Conservation (phyloP, 2,113 vertebrate genomes). For the Rhinolophus sinicus region DNA sequence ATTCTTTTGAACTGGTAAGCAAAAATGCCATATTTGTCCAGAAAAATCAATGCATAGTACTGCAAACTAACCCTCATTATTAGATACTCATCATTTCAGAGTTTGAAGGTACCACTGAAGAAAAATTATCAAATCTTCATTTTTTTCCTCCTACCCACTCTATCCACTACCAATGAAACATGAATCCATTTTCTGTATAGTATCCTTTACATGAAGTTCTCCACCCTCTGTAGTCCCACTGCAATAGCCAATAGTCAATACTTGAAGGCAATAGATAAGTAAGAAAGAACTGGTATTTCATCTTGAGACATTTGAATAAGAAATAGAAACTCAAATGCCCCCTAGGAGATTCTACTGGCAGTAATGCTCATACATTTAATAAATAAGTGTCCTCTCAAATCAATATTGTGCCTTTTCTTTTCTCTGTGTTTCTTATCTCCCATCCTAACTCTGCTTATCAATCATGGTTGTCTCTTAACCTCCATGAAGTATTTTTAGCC, state of each 20-base stretch:
- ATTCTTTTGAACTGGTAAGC: conserved; percentile 18
- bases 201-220: neutral
- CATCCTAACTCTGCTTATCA: neutral
- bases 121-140: neutral
- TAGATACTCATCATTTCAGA: neutral
- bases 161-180: neutral
- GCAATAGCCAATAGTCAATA: neutral
- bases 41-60: neutral
- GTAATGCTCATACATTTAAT: neutral
- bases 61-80: conserved; percentile 3
- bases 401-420: neutral
- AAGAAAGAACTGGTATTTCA: conserved; percentile 23
- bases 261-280: neutral
- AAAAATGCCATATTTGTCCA: neutral
- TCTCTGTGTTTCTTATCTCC: neutral
- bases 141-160: neutral
- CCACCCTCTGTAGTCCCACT: neutral
- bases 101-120: neutral
- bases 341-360: neutral
- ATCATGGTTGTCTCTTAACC: neutral
- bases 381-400: neutral
- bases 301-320: neutral
- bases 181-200: neutral
- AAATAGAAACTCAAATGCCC: neutral
- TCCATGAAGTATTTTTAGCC: neutral